A percentile compares a stretch with the other conserved stretches of the same genome.
phyloP scores from a whole-genome alignment of 2,113 vertebrate species.

The Ranitomeya imitator region DNA sequence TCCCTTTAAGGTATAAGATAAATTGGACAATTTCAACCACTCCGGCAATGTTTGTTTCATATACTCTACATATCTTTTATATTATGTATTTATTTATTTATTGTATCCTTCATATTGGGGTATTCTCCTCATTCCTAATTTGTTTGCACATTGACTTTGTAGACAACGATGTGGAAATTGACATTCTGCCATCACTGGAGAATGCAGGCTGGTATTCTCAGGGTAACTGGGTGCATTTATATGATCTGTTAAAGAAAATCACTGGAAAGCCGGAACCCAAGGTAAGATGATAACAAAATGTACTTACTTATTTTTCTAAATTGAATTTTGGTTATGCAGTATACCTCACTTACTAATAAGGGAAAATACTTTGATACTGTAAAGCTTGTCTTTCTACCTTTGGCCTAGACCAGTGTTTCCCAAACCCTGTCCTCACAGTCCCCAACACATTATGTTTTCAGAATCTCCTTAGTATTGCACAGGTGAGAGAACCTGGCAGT shows the following conservation, averaged over 20 bases:
- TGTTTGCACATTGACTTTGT: slow-evolving; percentile 60
- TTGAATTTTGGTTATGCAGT: background rate
- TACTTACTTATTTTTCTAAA: background rate
- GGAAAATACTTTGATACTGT: background rate
- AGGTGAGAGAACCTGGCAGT: too few species aligned
- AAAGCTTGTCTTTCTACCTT: background rate
- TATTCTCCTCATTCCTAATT: background rate
- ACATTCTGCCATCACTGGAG: slow-evolving; percentile 81
- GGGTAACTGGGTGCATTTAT: slow-evolving; percentile 89
- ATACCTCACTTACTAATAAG: background rate
- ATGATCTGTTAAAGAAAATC: slow-evolving; percentile 88
- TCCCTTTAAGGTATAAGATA: too few species aligned
- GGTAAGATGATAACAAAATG: slow-evolving; percentile 69
- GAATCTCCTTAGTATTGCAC: too few species aligned
- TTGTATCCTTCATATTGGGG: too few species aligned
- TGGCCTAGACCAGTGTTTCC: background rate
- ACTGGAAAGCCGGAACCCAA: slow-evolving; percentile 87
- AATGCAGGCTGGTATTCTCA: slow-evolving; percentile 97
- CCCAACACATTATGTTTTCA: too few species aligned
- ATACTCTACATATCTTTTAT: background rate
- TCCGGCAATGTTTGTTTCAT: too few species aligned
- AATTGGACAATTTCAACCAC: too few species aligned
- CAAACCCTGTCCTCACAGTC: too few species aligned
- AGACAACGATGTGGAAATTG: slow-evolving; percentile 90
- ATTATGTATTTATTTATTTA: background rate